phyloP scores from a whole-genome alignment of 2,888 invertebrate species.

The Epinotia brunnichana region DNA sequence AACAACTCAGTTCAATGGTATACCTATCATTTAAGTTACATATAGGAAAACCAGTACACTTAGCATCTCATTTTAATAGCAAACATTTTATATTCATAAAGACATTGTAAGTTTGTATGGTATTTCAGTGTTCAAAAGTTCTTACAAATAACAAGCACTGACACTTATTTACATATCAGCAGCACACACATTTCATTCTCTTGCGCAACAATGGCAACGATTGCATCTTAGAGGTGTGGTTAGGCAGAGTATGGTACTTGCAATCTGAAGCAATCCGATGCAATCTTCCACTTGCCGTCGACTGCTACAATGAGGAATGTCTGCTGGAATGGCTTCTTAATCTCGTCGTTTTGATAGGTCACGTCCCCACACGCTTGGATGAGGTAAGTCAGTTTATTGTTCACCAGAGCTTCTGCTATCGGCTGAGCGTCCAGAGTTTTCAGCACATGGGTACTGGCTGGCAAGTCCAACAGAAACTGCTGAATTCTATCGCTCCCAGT shows the following conservation, averaged over 20 bases:
- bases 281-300: constrained; percentile 96
- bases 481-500: constrained; percentile 92
- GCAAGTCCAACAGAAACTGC: constrained; percentile 93
- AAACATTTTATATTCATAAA: neutral
- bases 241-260: constrained; percentile 83
- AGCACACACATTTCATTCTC: neutral
- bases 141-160: neutral
- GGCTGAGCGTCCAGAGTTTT: constrained; percentile 95
- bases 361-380: constrained; percentile 93
- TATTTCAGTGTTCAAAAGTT: neutral
- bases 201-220: neutral
- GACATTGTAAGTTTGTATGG: neutral
- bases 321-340: constrained; percentile 90
- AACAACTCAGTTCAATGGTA: no score
- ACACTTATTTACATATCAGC: neutral
- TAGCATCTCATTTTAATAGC: neutral
- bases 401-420: constrained; percentile 89
- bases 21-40: no score
- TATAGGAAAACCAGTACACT: neutral
- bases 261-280: constrained; percentile 93
- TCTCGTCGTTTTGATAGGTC: constrained; percentile 85
- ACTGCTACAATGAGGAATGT: constrained; percentile 94
- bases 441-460: constrained; percentile 90
- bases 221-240: neutral
- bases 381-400: constrained; percentile 90